Evolutionary conservation across 2,113 vertebrate genomes (phyloP).

Genomic region (Andinoacara biseriatus): DNA sequence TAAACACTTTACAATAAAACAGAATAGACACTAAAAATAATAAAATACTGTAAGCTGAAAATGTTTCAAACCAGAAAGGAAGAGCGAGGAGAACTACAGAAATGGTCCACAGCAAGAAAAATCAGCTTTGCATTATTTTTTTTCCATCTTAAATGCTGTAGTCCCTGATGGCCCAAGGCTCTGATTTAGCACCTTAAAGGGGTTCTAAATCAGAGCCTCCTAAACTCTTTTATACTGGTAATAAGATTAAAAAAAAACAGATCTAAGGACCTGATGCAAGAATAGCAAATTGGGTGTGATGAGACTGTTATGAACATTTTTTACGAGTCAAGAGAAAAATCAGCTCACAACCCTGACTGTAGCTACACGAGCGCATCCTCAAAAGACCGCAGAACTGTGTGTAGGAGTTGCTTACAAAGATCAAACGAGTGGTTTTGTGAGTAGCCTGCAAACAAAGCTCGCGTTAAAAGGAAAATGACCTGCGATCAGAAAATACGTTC

Average conservation of each 20-base stretch:
- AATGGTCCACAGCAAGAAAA: background rate
- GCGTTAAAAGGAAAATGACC: background rate
- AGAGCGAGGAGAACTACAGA: background rate
- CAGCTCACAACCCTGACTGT: background rate
- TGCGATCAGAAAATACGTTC: background rate
- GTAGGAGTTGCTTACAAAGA: background rate
- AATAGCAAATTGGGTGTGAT: background rate
- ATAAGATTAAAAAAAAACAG: background rate
- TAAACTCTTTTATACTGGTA: background rate
- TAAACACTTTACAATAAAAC: background rate
- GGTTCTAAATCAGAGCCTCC: background rate
- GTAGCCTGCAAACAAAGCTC: background rate
- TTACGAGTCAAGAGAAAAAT: background rate
- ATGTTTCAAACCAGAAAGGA: background rate
- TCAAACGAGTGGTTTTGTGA: slow-evolving; percentile 9
- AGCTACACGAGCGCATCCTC: background rate
- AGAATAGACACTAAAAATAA: background rate
- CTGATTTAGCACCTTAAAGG: background rate
- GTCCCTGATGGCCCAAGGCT: background rate
- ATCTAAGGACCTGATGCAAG: background rate
- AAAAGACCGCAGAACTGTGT: slow-evolving; percentile 8
- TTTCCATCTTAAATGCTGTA: background rate
- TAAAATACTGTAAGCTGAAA: background rate
- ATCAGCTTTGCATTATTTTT: background rate
- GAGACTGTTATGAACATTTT: background rate